Percentiles rank a stretch among this genome's conserved stretches.
These are phyloP conservation scores for Willowsia nigromaculata DNA, from an alignment of 2,888 invertebrate genomes.

Conservation along the genomic window DNA sequence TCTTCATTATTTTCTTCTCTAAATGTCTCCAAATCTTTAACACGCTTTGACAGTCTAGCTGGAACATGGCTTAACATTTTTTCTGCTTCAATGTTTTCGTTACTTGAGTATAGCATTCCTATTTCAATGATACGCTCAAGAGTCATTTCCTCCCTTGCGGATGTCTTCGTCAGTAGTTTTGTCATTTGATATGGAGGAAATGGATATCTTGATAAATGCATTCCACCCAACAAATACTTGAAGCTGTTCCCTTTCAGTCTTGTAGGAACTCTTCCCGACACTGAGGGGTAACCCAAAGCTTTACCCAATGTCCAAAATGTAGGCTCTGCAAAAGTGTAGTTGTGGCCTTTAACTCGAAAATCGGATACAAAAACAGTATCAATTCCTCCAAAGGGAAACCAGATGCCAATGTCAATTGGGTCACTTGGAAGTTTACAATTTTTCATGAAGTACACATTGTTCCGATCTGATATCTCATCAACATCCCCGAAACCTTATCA, in stretches of 20 bases:
- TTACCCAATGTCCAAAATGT: conserved; percentile 49
- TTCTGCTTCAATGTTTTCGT: background rate
- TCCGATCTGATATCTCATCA: conserved; percentile 24
- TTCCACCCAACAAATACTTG: conserved; percentile 51
- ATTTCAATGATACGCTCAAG: background rate
- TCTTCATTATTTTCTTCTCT: background rate
- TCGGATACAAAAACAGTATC: conserved; percentile 26
- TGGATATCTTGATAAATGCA: conserved; percentile 55
- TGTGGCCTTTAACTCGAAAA: conserved; percentile 30
- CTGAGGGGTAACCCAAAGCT: background rate
- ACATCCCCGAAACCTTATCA: conserved; percentile 54
- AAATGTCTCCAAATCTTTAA: background rate
- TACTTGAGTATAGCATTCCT: background rate
- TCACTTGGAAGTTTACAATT: background rate
- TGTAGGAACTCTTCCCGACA: background rate
- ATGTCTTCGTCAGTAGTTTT: conserved; percentile 1
- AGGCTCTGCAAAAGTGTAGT: conserved; percentile 55
- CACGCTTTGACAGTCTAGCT: background rate
- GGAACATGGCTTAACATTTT: background rate
- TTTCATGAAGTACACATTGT: conserved; percentile 15
- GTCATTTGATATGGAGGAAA: conserved; percentile 51
- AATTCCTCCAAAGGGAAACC: conserved; percentile 45
- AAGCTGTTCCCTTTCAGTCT: conserved; percentile 37
- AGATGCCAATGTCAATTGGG: conserved; percentile 52
- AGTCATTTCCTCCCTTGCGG: background rate